These are phyloP conservation scores for Phenacoccus solenopsis DNA, from an alignment of 1,140 invertebrate species.

Conservation along the genomic window DNA sequence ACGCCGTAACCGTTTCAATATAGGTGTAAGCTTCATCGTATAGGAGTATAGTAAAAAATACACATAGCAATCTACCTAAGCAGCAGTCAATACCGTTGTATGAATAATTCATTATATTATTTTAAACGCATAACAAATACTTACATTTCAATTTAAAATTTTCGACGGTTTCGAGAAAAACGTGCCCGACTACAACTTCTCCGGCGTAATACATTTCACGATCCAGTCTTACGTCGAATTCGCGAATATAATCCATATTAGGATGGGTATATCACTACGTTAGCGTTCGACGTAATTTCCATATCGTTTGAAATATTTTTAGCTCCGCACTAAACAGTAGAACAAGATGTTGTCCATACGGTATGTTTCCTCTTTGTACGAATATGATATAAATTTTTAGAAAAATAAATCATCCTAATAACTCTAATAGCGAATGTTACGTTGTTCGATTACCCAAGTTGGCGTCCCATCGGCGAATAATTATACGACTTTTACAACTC, in stretches of 20 bases:
- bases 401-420: neutral
- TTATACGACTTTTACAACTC: neutral
- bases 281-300: neutral
- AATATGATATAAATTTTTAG: neutral
- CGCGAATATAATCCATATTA: slow-evolving; percentile 61
- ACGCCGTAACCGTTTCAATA: neutral
- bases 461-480: neutral
- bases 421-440: neutral
- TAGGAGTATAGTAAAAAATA: neutral
- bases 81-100: neutral
- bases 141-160: slow-evolving; percentile 65
- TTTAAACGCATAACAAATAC: slow-evolving; percentile 24
- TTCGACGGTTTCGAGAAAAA: slow-evolving; percentile 58
- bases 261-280: neutral
- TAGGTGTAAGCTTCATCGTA: too few species aligned
- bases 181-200: slow-evolving; percentile 51
- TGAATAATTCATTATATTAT: neutral
- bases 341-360: too few species aligned
- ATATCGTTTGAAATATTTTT: neutral
- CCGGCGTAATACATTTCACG: slow-evolving; percentile 67
- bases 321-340: neutral
- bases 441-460: neutral
- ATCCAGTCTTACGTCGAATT: slow-evolving; percentile 64
- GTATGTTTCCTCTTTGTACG: too few species aligned
- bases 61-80: neutral